Percentiles rank a stretch among this genome's conserved stretches.
These are phyloP conservation scores for Halcyon smyrnensis DNA, from an alignment of 2,797 vertebrate genomes.

Conservation along the genomic window DNA sequence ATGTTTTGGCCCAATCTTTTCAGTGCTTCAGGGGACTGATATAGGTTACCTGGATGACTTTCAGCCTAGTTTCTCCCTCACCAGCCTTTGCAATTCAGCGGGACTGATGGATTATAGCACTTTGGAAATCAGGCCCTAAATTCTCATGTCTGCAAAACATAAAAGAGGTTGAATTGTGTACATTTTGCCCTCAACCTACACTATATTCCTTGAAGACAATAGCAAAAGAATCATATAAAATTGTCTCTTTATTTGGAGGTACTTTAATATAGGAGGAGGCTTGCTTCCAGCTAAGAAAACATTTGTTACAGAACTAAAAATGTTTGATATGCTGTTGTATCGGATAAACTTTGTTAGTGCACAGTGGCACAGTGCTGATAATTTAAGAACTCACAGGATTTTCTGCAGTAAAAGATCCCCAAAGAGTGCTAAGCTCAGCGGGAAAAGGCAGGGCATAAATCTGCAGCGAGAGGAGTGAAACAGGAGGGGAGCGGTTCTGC, in stretches of 20 bases:
- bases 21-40: background rate
- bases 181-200: background rate
- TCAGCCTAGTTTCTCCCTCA: background rate
- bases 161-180: background rate
- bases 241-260: background rate
- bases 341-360: slow-evolving; percentile 19
- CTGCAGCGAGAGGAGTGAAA: background rate
- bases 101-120: background rate
- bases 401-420: background rate
- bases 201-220: background rate
- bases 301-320: slow-evolving; percentile 17
- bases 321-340: background rate
- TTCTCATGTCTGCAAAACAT: background rate
- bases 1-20: background rate
- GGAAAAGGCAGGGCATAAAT: background rate
- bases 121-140: background rate
- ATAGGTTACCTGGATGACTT: background rate
- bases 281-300: slow-evolving; percentile 44
- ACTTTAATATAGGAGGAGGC: background rate
- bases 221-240: background rate
- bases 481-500: background rate
- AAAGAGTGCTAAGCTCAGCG: background rate
- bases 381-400: background rate
- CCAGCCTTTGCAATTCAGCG: background rate
- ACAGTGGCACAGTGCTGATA: background rate